A percentile compares a stretch with the other conserved stretches of the same genome.
phyloP scores from a whole-genome alignment of 1,140 invertebrate genomes.

The Pomacea maculata region DNA sequence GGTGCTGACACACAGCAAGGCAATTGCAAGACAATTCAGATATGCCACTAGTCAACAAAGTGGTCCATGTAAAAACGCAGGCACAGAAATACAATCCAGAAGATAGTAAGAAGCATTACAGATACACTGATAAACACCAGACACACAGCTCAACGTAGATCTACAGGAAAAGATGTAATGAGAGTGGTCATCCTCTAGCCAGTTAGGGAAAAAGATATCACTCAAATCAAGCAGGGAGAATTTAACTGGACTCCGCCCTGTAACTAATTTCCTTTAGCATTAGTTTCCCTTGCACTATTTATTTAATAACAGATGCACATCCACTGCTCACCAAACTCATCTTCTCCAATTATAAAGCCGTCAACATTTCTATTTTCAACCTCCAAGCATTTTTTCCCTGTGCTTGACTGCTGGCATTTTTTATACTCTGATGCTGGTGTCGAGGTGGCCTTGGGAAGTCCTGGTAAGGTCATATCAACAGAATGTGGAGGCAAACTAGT shows the following conservation, averaged over 20 bases:
- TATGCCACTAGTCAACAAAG: too few species aligned
- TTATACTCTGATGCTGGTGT: conserved; percentile 31
- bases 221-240: background rate
- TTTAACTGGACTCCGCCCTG: too few species aligned
- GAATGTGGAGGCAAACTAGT: background rate
- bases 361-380: background rate
- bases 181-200: background rate
- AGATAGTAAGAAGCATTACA: too few species aligned
- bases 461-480: conserved; percentile 8
- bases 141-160: too few species aligned
- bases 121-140: too few species aligned
- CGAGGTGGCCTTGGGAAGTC: conserved; percentile 43
- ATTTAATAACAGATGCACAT: background rate
- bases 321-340: conserved; percentile 49
- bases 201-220: background rate
- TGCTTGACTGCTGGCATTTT: background rate
- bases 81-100: too few species aligned
- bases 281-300: background rate
- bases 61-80: too few species aligned
- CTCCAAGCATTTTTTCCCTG: background rate
- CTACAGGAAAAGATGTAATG: background rate
- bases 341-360: conserved; percentile 42
- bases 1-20: too few species aligned
- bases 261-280: too few species aligned
- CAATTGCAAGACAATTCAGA: too few species aligned